phyloP scores from a whole-genome alignment of 2,113 vertebrate genomes.

The Hirundichthys speculiger region DNA sequence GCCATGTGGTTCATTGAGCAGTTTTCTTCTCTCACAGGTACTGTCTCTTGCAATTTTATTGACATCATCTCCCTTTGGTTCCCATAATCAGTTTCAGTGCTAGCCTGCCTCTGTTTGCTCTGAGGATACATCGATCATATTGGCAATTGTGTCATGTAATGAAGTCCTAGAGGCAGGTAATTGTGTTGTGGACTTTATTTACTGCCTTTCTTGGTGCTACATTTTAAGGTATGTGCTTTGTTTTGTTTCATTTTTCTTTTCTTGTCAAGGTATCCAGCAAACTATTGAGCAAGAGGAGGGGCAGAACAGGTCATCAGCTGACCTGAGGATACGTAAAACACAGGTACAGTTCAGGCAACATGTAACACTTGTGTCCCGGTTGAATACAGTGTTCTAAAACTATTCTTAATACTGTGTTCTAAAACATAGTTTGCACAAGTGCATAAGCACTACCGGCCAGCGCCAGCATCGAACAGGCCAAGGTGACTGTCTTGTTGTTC shows the following conservation, averaged over 20 bases:
- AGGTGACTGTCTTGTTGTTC: neutral
- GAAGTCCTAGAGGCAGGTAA: too few relatives aligned
- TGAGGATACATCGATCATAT: neutral
- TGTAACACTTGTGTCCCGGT: neutral
- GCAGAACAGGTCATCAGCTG: slow-evolving; percentile 91
- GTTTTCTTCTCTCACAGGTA: slow-evolving; percentile 3
- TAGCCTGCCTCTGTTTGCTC: neutral
- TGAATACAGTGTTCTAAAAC: too few relatives aligned
- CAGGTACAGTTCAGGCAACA: slow-evolving; percentile 81
- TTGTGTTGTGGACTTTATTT: too few relatives aligned
- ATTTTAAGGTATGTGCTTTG: neutral
- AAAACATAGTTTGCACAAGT: neutral
- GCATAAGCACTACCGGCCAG: neutral
- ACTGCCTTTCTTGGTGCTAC: neutral
- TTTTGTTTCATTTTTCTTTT: slow-evolving; percentile 21
- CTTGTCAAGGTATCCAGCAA: slow-evolving; percentile 89
- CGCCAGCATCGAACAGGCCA: neutral
- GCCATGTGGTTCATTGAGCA: neutral
- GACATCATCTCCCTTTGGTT: neutral
- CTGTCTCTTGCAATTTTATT: too few relatives aligned
- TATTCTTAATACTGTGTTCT: neutral
- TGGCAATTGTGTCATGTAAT: neutral
- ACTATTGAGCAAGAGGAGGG: slow-evolving; percentile 95
- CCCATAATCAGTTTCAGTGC: neutral
- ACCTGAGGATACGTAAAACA: slow-evolving; percentile 96